Evolutionary conservation across 2,113 vertebrate genomes (phyloP).

Genomic region (Regulus satrapa): DNA sequence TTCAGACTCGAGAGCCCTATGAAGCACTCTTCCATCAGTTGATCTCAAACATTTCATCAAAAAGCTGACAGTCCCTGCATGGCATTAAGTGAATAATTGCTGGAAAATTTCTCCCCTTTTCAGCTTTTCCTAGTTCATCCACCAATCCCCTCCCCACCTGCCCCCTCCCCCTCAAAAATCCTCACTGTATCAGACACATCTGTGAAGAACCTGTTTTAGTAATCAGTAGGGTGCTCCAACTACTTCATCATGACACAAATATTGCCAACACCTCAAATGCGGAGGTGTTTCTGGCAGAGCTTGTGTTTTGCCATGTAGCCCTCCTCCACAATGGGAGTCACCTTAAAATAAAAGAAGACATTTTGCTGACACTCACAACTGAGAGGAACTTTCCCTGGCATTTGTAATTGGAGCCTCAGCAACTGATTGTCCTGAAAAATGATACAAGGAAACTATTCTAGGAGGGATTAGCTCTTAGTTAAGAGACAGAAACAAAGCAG

Average conservation of each 20-base stretch:
- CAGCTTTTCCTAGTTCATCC: background rate
- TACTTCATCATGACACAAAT: background rate
- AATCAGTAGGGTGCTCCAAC: background rate
- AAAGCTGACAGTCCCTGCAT: background rate
- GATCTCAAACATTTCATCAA: background rate
- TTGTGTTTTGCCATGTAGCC: background rate
- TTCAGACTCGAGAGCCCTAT: background rate
- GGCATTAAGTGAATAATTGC: background rate
- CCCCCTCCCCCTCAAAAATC: background rate
- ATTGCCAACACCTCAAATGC: background rate
- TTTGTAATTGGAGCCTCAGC: background rate
- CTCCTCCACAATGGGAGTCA: background rate
- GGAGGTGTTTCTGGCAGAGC: background rate
- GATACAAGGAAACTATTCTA: background rate
- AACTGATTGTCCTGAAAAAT: background rate
- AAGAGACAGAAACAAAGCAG: background rate
- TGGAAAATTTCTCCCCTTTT: background rate
- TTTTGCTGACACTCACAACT: background rate
- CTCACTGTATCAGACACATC: background rate
- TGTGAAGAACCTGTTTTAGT: background rate
- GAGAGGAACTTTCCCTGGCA: background rate
- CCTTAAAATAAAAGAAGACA: background rate
- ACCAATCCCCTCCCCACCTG: background rate
- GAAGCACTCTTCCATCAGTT: background rate
- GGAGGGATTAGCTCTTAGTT: background rate